A percentile compares a stretch with the other conserved stretches of the same genome.
phyloP scores from a whole-genome alignment of 2,888 invertebrate species.

The Prosopocoilus inquinatus region DNA sequence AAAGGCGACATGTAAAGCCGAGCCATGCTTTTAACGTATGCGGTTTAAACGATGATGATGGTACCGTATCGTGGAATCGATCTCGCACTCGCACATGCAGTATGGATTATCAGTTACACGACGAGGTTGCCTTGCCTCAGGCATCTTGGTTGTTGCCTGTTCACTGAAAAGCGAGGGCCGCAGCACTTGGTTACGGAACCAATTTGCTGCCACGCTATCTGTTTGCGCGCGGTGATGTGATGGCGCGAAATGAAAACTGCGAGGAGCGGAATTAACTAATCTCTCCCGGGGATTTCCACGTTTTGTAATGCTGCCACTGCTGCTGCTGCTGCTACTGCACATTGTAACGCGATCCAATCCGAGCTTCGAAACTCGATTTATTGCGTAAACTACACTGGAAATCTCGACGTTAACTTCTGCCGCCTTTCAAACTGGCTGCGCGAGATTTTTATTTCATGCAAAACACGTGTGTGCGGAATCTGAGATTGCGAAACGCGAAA shows the following conservation, averaged over 20 bases:
- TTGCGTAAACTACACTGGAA: not conserved
- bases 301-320: too few species aligned
- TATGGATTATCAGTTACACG: not conserved
- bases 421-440: too few species aligned
- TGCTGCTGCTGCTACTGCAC: too few species aligned
- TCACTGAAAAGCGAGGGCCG: not conserved
- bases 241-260: conserved; percentile 25
- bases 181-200: not conserved
- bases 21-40: too few species aligned
- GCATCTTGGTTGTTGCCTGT: not conserved
- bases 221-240: conserved; percentile 12
- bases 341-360: conserved; percentile 8
- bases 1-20: too few species aligned
- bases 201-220: conserved; percentile 2
- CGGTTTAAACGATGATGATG: too few species aligned
- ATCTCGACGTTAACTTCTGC: too few species aligned
- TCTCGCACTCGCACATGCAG: too few species aligned
- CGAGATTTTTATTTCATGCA: too few species aligned
- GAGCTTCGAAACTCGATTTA: not conserved
- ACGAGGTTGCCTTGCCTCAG: not conserved
- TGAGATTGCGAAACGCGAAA: too few species aligned
- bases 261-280: conserved; percentile 22
- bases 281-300: conserved; percentile 14
- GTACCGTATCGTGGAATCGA: too few species aligned
- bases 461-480: too few species aligned